These are phyloP conservation scores for Apolygus lucorum DNA, from an alignment of 1,140 invertebrate genomes.

Conservation along the genomic window DNA sequence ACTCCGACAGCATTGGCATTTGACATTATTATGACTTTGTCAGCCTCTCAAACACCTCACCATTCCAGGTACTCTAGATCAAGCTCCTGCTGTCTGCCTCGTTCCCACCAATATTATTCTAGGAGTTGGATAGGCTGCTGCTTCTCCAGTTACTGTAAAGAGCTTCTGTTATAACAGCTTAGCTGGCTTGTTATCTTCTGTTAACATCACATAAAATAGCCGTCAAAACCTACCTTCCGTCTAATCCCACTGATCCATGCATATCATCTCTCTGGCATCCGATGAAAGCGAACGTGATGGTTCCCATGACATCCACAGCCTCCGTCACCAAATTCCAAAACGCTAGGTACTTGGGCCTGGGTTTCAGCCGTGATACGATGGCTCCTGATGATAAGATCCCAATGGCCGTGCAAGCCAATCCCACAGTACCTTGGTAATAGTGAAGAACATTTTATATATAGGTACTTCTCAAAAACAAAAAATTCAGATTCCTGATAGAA, in stretches of 20 bases:
- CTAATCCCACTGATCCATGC: conserved; percentile 42
- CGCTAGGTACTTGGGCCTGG: conserved; percentile 55
- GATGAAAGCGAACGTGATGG: conserved; percentile 57
- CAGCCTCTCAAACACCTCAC: too few relatives aligned
- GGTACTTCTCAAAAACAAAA: too few relatives aligned
- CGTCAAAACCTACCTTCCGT: conserved; percentile 41
- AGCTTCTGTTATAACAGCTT: too few relatives aligned
- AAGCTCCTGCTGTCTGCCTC: too few relatives aligned
- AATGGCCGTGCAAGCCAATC: conserved; percentile 58
- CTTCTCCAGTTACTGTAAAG: too few relatives aligned
- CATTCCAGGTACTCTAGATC: too few relatives aligned
- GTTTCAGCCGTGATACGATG: conserved; percentile 58
- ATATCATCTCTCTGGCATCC: conserved; percentile 54
- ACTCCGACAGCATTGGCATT: too few relatives aligned
- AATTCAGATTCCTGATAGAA: background rate
- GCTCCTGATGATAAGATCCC: conserved; percentile 59
- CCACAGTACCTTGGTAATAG: conserved; percentile 50
- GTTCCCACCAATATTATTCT: too few relatives aligned
- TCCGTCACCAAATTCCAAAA: conserved; percentile 65
- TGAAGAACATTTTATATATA: too few relatives aligned
- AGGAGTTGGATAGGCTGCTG: too few relatives aligned
- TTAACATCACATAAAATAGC: too few relatives aligned
- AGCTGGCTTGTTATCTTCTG: background rate
- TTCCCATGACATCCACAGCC: conserved; percentile 51
- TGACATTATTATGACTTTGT: too few relatives aligned